Conservation (phyloP, 1,140 invertebrate genomes). For the Nephila pilipes region DNA sequence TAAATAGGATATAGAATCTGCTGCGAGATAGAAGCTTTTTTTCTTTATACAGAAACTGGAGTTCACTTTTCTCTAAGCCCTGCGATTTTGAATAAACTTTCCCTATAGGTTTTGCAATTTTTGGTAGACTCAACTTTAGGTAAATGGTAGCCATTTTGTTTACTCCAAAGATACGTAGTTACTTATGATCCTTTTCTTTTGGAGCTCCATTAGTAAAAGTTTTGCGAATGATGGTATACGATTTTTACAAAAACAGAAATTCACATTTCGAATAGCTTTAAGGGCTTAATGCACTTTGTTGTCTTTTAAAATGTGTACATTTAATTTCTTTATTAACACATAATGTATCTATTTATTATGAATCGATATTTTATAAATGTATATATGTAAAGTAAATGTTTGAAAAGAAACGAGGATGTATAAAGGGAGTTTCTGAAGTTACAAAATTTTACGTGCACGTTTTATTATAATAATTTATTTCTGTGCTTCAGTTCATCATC, state of each 20-base stretch:
- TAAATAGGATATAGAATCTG: neutral
- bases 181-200: neutral
- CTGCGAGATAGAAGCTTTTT: neutral
- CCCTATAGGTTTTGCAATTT: constrained; percentile 21
- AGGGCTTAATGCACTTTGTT: too few species aligned
- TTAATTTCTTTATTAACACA: too few species aligned
- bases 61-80: neutral
- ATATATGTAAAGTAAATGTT: too few species aligned
- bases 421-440: too few species aligned
- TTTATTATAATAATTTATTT: too few species aligned
- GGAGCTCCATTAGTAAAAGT: neutral
- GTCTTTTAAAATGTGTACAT: too few species aligned
- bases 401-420: too few species aligned
- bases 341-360: too few species aligned
- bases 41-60: neutral
- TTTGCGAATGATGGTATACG: neutral
- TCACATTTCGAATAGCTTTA: neutral
- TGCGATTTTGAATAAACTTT: constrained; percentile 9
- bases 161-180: neutral
- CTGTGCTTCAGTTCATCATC: too few species aligned
- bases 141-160: neutral
- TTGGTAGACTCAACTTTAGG: neutral
- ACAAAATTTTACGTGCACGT: too few species aligned
- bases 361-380: too few species aligned
- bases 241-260: neutral